Evolutionary conservation across 2,797 vertebrate species (phyloP).

Genomic region (Eleutherodactylus coqui): DNA sequence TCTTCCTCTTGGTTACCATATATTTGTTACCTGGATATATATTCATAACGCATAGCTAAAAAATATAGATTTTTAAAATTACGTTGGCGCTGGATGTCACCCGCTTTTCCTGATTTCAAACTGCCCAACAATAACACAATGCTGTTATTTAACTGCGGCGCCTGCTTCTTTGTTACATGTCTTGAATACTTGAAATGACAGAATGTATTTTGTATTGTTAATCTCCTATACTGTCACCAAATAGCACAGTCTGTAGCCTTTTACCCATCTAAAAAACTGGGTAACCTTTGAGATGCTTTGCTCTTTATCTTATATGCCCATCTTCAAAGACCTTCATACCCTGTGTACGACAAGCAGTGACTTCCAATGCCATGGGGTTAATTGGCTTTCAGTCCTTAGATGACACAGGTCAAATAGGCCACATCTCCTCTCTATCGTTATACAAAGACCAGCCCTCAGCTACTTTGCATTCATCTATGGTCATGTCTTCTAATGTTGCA

Average conservation of each 20-base stretch:
- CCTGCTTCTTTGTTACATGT: background rate
- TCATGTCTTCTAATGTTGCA: constrained; percentile 42
- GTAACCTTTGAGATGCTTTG: constrained; percentile 45
- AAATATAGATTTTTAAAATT: too few relatives aligned
- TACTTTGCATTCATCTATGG: constrained; percentile 59
- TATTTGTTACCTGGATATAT: too few relatives aligned
- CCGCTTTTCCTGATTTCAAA: too few relatives aligned
- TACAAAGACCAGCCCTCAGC: constrained; percentile 39
- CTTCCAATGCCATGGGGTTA: constrained; percentile 54
- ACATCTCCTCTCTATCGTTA: constrained; percentile 58
- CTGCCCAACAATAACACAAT: background rate
- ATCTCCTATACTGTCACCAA: constrained; percentile 44
- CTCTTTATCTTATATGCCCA: constrained; percentile 59
- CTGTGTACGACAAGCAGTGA: constrained; percentile 50
- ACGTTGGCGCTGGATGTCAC: too few relatives aligned
- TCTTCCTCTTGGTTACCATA: too few relatives aligned
- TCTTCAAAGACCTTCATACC: constrained; percentile 52
- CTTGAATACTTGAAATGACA: constrained; percentile 8
- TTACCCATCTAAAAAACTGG: constrained; percentile 34
- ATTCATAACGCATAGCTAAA: too few relatives aligned
- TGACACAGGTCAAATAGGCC: constrained; percentile 52
- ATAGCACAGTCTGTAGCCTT: constrained; percentile 46
- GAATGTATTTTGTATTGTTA: constrained; percentile 45
- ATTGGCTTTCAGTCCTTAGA: constrained; percentile 60
- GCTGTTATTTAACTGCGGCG: background rate